A percentile compares a stretch with the other conserved stretches of the same genome.
These are phyloP conservation scores for Actinostola sp. DNA, from an alignment of 92 coral and sea anemone genomes.

Conservation along the genomic window DNA sequence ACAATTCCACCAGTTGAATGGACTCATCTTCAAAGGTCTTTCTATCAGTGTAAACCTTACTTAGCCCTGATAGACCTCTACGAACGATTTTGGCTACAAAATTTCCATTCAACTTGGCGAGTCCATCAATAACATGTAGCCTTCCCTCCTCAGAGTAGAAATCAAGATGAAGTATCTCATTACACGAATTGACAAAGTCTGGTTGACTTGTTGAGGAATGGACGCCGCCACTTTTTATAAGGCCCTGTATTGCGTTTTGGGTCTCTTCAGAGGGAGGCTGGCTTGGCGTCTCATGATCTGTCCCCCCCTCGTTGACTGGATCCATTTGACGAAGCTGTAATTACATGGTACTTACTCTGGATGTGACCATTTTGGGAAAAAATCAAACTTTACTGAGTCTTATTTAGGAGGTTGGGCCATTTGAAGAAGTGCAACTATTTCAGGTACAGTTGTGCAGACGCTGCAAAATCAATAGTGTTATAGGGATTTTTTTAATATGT, in stretches of 20 bases:
- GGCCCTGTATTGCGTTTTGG: conserved; percentile 14
- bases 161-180: neutral
- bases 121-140: conserved; percentile 6
- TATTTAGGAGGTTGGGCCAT: too few species aligned
- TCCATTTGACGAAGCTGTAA: too few species aligned
- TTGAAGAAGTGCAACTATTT: too few species aligned
- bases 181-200: neutral
- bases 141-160: conserved; percentile 17
- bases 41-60: conserved; percentile 4
- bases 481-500: too few species aligned
- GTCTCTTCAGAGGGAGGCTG: neutral
- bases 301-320: too few species aligned
- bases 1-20: conserved; percentile 6
- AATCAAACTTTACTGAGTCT: neutral
- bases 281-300: too few species aligned
- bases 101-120: neutral
- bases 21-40: conserved; percentile 27
- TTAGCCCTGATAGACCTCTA: conserved; percentile 5
- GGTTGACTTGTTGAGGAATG: neutral
- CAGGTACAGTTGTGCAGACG: too few species aligned
- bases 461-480: too few species aligned
- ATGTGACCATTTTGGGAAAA: neutral
- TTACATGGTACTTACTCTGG: too few species aligned
- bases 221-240: conserved; percentile 7
- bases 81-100: conserved; percentile 24